Evolutionary conservation across 2,888 invertebrate genomes (phyloP), one percentile per base, ranked within the genome.

Genomic region (Noctua fimbriata): DNA sequence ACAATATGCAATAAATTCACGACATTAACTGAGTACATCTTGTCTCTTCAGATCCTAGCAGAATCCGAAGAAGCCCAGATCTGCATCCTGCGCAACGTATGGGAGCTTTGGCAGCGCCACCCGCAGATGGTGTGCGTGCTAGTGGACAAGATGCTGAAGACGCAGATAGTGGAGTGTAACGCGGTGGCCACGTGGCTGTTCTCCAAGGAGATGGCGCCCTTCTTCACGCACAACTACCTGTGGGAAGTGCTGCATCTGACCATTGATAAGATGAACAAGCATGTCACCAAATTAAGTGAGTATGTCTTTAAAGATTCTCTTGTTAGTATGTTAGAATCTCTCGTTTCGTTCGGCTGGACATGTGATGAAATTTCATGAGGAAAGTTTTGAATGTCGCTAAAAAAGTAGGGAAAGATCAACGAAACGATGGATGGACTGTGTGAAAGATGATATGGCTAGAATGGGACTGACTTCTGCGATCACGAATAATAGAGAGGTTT

Each of bases 171-270:
- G 74, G 99, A 99, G 94, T 99, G 99, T 94, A 98, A 99, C 77
- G 98, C 99, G 0, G 99, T 99, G 24, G 99, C 99, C 70, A 99
- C 99, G 89, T 99, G 99, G 99, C 98, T 99, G 85, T 99, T 99
- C 96, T 99, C 99, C 10, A 98, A 98, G 95, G 94, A 94, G 94
- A 99, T 99, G 99, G 97, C 98, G 32, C 97, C 97, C 0, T 99
- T 98, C 95, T 99, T 99, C 94, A 99, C 99, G 0, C 99, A 99
- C 95, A 98, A 98, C 92, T 99, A 99, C 94, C 97, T 99, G 36
- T 99, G 99, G 99, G 99, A 99, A 97, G 98, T 99, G 82, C 97
- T 99, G 76, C 99, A 99, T 95, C 97, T 99, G 81, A 99, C 99
- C 5, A 99, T 99, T 73, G 98, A 98, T 90, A 99, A 99, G 97